Evolutionary conservation across 2,888 invertebrate genomes (phyloP), one percentile per base, ranked within the genome.

Genomic region (Drosophila tanythrix): DNA sequence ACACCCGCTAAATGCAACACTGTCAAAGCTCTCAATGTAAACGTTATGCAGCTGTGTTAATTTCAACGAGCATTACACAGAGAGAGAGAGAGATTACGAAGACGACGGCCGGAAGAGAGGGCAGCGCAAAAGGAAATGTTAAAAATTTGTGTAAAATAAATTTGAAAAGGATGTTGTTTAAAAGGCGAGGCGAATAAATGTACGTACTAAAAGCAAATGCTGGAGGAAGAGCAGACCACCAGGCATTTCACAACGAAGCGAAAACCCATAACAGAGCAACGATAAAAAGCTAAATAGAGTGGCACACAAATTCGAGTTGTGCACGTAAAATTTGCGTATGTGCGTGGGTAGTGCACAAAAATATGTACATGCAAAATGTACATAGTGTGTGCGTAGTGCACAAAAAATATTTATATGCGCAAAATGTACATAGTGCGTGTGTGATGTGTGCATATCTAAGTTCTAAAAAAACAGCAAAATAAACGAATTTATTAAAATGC

Each of bases 1-100:
- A 56, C 58, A n/a, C 27, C 64, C 35, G 40, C 68, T 13, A 70
- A 85, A 86, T 81, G 82, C 83, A 86, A 81, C 86, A 65, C 83
- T 83, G 78, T 25, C 51, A 79, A 83, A 79, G 86, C 86, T 81
- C 62, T 61, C 56, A 65, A 55, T 58, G 46, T 52, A 15, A 51
- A 70, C 38, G 59, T 33, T 65, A 51, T 36, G 57, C 36, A 6
- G 18, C 36, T 43, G 18, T 35, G 60, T 36, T 31, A 13, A 40
- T 31, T 65, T 59, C 46, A 51, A 8, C 25, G 11, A 11, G 21
- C 35, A 46, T 35, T 43, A 40, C 35, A 57, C 61, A 43, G 61
- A 56, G 55, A 56, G 29, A 38, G 46, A 56, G 3, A 25, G 27
- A 55, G 13, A 48, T 43, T 5, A 31, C 25, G 33, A 60, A 13